Percentiles rank a stretch among this genome's conserved stretches.
These are phyloP conservation scores for Nycteola revayana DNA, from an alignment of 2,888 invertebrate genomes.

Conservation along the genomic window DNA sequence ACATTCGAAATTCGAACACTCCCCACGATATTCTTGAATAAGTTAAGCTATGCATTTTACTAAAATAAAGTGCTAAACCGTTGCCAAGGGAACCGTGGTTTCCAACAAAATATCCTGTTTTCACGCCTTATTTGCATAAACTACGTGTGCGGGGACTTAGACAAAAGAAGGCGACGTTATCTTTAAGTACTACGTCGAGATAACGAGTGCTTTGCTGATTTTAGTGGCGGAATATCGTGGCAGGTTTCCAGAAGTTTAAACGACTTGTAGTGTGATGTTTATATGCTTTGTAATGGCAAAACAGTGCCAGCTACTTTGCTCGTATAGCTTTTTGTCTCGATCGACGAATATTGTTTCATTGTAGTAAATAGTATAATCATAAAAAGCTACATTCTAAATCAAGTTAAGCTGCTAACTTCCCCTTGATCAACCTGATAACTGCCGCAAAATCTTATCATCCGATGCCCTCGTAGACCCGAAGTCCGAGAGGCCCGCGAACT, in stretches of 20 bases:
- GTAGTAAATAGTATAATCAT: no score
- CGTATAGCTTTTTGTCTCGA: no score
- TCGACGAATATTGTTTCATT: no score
- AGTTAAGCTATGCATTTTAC: constrained; percentile 37
- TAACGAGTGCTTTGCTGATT: constrained; percentile 19
- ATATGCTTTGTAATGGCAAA: no score
- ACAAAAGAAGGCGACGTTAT: constrained; percentile 16
- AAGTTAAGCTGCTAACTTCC: no score
- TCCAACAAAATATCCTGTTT: constrained; percentile 37
- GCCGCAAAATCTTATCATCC: no score
- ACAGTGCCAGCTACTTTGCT: no score
- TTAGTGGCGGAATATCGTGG: constrained; percentile 6
- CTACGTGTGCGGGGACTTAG: constrained; percentile 22
- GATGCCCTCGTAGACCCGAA: no score
- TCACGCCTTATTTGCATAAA: constrained; percentile 39
- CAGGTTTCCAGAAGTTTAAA: constrained; percentile 1
- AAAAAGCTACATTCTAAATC: no score
- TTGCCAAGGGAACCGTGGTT: constrained; percentile 32
- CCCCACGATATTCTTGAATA: constrained; percentile 24
- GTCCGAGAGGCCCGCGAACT: no score
- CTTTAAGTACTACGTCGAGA: constrained; percentile 5
- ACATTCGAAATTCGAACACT: constrained; percentile 10
- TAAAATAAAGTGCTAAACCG: constrained; percentile 37
- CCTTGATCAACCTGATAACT: no score
- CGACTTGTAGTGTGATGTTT: no score